Conservation (phyloP, 2,888 invertebrate genomes). For the Fragum whitleyi region DNA sequence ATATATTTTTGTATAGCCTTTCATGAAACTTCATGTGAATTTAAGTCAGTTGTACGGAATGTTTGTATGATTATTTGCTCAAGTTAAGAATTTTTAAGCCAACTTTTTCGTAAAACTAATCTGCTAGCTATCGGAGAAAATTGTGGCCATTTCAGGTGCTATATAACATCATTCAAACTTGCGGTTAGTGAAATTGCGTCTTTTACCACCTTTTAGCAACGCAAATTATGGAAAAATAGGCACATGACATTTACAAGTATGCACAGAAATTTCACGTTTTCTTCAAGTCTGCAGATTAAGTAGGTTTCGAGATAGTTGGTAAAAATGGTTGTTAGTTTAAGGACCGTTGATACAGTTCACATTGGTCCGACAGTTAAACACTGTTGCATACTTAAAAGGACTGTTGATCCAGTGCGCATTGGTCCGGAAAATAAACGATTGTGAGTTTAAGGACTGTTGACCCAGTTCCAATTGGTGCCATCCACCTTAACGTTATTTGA, state of each 20-base stretch:
- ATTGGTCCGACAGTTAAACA: background rate
- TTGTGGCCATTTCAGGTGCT: background rate
- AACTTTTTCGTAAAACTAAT: background rate
- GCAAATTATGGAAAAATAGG: slow-evolving; percentile 13
- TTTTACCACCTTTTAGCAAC: slow-evolving; percentile 6
- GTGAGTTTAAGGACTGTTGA: too few relatives aligned
- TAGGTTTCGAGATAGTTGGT: background rate
- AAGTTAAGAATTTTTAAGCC: background rate
- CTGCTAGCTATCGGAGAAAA: background rate
- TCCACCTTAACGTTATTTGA: too few relatives aligned
- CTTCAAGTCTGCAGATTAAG: background rate
- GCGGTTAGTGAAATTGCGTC: slow-evolving; percentile 23
- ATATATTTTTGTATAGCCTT: background rate
- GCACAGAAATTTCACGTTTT: slow-evolving; percentile 6
- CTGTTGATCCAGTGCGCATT: too few relatives aligned
- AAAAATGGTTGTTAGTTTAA: background rate
- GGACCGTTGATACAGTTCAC: background rate
- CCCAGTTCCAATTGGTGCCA: too few relatives aligned
- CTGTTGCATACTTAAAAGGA: too few relatives aligned
- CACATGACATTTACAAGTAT: slow-evolving; percentile 20
- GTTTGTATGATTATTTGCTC: background rate
- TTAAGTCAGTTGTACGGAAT: background rate
- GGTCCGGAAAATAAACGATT: too few relatives aligned
- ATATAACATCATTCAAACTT: slow-evolving; percentile 3
- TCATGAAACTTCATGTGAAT: background rate